Percentiles rank a stretch among this genome's conserved stretches.
Evolutionary conservation across 2,113 vertebrate genomes (phyloP).

Genomic region (Pardalotus punctatus): DNA sequence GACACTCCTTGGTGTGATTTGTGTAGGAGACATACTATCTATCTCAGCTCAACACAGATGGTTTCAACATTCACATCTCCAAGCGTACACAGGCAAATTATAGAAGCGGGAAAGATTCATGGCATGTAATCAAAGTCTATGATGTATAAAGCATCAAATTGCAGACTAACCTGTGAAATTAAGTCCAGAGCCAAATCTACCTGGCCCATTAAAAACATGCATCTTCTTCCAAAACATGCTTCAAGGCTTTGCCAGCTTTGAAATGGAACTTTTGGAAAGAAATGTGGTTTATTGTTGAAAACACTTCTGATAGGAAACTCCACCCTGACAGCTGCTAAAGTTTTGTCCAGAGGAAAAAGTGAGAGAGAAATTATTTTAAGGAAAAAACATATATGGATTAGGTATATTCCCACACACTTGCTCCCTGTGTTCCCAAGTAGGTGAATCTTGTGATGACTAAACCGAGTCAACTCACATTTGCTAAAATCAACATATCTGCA

Average conservation of each 20-base stretch:
- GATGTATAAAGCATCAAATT: not conserved
- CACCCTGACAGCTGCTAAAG: not conserved
- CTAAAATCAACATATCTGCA: not conserved
- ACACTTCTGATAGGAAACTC: not conserved
- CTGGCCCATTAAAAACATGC: not conserved
- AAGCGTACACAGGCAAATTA: not conserved
- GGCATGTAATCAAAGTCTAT: not conserved
- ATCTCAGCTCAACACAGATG: not conserved
- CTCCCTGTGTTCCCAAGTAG: not conserved
- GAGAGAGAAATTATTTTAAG: not conserved
- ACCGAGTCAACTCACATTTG: not conserved
- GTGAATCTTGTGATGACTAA: not conserved
- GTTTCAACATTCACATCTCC: not conserved
- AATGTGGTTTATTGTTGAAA: not conserved
- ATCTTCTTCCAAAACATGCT: not conserved
- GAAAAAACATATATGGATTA: not conserved
- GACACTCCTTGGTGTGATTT: not conserved
- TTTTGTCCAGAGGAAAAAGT: not conserved
- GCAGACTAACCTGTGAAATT: not conserved
- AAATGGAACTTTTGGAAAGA: not conserved
- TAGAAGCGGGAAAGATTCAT: not conserved
- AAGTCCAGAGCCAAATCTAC: not conserved
- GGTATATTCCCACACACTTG: not conserved
- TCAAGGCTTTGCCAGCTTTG: not conserved
- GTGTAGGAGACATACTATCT: not conserved